Evolutionary conservation across 2,888 invertebrate species (phyloP).

Genomic region (Arctia plantaginis): DNA sequence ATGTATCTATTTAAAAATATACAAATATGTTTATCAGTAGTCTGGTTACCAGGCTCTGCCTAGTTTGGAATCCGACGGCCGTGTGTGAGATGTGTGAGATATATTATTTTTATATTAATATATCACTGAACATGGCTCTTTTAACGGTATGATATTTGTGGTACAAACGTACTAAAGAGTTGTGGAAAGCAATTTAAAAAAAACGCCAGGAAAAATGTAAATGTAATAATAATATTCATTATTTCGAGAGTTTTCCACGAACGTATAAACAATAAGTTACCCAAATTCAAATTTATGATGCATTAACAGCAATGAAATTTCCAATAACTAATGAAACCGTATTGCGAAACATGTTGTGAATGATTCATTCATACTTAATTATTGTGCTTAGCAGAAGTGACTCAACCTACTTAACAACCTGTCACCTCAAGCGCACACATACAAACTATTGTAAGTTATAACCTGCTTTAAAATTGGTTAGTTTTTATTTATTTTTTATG

Average conservation of each 20-base stretch:
- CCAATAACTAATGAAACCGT: neutral
- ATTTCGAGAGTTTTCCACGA: constrained; percentile 1
- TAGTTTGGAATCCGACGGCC: too few relatives aligned
- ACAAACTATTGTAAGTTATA: neutral
- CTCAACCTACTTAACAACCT: neutral
- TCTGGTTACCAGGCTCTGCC: too few relatives aligned
- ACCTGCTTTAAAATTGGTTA: neutral
- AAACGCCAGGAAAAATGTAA: neutral
- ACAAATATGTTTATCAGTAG: too few relatives aligned
- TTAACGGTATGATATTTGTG: too few relatives aligned
- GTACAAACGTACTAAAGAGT: too few relatives aligned
- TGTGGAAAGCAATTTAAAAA: too few relatives aligned
- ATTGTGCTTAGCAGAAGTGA: neutral
- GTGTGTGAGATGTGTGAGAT: too few relatives aligned
- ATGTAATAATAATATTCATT: neutral
- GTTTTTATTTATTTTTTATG: neutral
- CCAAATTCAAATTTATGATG: constrained; percentile 8
- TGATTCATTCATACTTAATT: neutral
- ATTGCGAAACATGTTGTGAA: neutral
- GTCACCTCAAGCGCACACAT: neutral
- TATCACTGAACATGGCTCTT: too few relatives aligned
- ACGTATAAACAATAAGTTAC: neutral
- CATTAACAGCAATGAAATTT: constrained; percentile 4
- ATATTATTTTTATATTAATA: too few relatives aligned
- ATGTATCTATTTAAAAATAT: too few relatives aligned